Conservation (phyloP, 2,888 invertebrate genomes). For the Physocephala rufipes region DNA sequence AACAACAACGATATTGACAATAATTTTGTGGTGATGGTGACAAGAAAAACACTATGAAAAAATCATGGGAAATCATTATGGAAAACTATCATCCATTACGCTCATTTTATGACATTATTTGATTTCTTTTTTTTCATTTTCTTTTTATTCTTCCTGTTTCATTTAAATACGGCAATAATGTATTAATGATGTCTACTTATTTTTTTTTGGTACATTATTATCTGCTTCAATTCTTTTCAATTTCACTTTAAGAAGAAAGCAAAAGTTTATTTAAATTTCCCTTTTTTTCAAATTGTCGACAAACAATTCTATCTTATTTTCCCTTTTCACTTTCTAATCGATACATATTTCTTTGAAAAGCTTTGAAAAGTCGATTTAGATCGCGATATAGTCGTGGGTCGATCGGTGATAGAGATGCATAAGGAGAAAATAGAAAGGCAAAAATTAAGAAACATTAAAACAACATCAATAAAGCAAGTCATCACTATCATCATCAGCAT, state of each 20-base stretch:
- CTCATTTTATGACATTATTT: background rate
- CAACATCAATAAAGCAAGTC: conserved; percentile 6
- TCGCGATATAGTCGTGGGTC: conserved; percentile 31
- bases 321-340: conserved; percentile 56
- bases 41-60: no score
- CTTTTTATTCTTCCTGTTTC: background rate
- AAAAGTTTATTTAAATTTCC: background rate
- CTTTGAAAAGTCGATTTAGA: no score
- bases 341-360: conserved; percentile 50
- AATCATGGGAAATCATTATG: no score
- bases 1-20: no score
- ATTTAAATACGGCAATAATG: background rate
- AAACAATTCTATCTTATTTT: conserved; percentile 25
- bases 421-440: background rate
- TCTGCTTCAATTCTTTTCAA: no score
- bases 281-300: background rate
- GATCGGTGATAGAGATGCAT: no score
- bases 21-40: no score
- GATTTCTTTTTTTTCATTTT: background rate
- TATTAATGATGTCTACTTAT: no score
- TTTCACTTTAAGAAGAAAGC: no score
- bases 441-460: no score
- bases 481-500: background rate
- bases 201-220: no score
- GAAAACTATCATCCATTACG: no score